Conservation (phyloP, 2,113 vertebrate species). For the Odontophorus gujanensis region DNA sequence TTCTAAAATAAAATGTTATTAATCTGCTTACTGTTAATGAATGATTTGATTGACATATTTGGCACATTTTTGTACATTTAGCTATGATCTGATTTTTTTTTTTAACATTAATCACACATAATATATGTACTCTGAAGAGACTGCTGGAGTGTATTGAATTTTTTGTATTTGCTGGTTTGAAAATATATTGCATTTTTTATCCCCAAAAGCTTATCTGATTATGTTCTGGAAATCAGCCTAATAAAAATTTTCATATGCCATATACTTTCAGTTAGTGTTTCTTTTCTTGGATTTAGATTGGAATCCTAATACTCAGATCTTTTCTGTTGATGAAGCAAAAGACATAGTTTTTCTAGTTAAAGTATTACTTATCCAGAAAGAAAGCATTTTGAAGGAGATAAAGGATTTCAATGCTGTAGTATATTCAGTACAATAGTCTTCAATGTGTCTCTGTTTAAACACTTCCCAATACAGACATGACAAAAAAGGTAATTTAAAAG, state of each 20-base stretch:
- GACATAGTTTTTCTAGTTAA: neutral
- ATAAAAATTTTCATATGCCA: neutral
- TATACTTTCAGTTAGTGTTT: neutral
- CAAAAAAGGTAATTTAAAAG: neutral
- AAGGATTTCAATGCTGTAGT: neutral
- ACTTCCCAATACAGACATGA: neutral
- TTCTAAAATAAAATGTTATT: conserved; percentile 29
- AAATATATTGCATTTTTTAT: neutral
- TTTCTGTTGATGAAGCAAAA: neutral
- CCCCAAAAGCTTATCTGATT: neutral
- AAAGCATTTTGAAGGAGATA: neutral
- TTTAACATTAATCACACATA: neutral
- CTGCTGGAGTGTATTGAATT: neutral
- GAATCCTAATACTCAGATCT: neutral
- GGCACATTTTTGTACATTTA: conserved; percentile 24
- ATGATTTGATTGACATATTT: neutral
- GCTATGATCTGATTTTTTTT: neutral
- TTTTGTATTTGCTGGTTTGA: neutral
- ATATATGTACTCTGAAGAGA: neutral
- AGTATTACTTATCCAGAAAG: neutral
- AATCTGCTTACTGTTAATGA: conserved; percentile 40
- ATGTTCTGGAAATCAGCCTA: neutral
- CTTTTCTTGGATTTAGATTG: neutral
- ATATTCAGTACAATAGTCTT: neutral
- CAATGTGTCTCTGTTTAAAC: neutral